Conservation (phyloP, 2,888 invertebrate species). For the Apoderus coryli region DNA sequence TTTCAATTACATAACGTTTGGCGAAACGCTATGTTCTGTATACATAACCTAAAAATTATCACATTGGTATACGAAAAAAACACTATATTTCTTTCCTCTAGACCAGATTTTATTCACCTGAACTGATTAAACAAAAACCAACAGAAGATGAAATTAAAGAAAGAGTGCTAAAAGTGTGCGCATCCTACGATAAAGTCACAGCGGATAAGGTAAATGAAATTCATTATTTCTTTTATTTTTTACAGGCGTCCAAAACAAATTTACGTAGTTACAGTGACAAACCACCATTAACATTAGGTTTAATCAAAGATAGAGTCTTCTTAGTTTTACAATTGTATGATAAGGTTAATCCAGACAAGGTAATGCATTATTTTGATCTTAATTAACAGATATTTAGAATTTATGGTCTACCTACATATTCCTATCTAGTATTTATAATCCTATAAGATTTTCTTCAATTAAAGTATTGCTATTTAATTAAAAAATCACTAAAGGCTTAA, state of each 20-base stretch:
- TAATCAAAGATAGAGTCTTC: conserved; percentile 78
- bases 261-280: conserved; percentile 60
- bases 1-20: conserved; percentile 16
- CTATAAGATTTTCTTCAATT: too few relatives aligned
- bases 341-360: conserved; percentile 89
- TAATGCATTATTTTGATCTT: conserved; percentile 36
- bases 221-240: conserved; percentile 33
- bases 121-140: conserved; percentile 35
- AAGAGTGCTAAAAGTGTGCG: conserved; percentile 76
- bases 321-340: conserved; percentile 95
- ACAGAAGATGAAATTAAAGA: conserved; percentile 54
- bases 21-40: too few relatives aligned
- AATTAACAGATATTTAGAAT: too few relatives aligned
- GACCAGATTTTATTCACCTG: conserved; percentile 27
- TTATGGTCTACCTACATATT: too few relatives aligned
- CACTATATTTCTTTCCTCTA: too few relatives aligned
- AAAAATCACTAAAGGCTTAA: too few relatives aligned
- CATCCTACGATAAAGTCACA: conserved; percentile 79
- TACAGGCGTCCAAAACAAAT: conserved; percentile 47
- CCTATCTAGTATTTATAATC: too few relatives aligned
- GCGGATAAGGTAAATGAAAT: conserved; percentile 60
- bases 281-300: conserved; percentile 64
- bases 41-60: too few relatives aligned
- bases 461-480: too few relatives aligned
- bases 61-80: too few relatives aligned